phyloP scores from a whole-genome alignment of 2,797 vertebrate genomes.

The Brachymystax lenok region DNA sequence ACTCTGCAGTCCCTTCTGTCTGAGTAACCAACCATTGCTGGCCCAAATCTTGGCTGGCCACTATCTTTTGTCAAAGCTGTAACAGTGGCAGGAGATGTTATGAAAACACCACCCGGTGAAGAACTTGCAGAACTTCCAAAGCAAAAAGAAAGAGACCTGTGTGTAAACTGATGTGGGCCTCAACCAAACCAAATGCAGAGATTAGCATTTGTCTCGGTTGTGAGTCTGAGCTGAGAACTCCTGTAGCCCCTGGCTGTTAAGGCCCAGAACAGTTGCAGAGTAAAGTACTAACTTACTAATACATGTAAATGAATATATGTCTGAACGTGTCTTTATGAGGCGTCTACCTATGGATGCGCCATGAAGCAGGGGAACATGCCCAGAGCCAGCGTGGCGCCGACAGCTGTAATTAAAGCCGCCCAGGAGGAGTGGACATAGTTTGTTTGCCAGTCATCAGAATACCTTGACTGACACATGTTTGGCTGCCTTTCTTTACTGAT shows the following conservation, averaged over 20 bases:
- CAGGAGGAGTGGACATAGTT: constrained; percentile 11
- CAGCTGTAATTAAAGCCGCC: constrained; percentile 31
- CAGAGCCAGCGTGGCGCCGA: neutral
- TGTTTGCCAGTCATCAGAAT: constrained; percentile 27
- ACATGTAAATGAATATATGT: neutral
- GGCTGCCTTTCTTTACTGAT: neutral
- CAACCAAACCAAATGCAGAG: constrained; percentile 12
- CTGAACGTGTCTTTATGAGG: neutral
- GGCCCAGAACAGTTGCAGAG: constrained; percentile 19
- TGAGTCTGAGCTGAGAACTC: constrained; percentile 8
- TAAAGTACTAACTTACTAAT: neutral
- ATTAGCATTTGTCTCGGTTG: constrained; percentile 18
- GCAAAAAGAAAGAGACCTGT: neutral
- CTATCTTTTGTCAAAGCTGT: neutral
- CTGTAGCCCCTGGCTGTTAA: constrained; percentile 22
- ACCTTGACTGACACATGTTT: constrained; percentile 28
- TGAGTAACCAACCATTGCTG: neutral
- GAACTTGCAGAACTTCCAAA: neutral
- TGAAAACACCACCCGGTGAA: neutral
- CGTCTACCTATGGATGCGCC: neutral
- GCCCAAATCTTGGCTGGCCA: neutral
- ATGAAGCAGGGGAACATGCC: neutral
- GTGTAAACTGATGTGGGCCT: constrained; percentile 11
- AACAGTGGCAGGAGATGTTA: neutral
- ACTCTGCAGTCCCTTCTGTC: neutral